Percentiles rank a stretch among this genome's conserved stretches.
phyloP scores from a whole-genome alignment of 2,888 invertebrate species.

The Omphaloscelis lunosa region DNA sequence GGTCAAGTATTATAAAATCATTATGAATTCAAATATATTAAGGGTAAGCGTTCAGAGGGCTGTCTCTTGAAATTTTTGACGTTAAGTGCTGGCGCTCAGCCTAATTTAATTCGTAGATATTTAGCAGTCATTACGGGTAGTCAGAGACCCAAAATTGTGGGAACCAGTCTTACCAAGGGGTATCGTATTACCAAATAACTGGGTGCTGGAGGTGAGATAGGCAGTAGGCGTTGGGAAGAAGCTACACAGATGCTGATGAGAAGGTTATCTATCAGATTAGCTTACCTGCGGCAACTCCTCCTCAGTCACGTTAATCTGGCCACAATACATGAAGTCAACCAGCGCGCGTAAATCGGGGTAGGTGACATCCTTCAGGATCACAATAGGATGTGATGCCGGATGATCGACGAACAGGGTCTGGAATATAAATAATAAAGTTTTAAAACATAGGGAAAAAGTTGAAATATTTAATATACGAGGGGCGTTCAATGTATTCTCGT shows the following conservation, averaged over 20 bases:
- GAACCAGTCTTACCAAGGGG: background rate
- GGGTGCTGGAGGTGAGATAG: too few species aligned
- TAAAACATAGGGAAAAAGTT: background rate
- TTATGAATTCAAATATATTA: background rate
- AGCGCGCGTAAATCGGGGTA: slow-evolving; percentile 96
- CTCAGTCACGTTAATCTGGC: slow-evolving; percentile 97
- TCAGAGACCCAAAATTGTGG: too few species aligned
- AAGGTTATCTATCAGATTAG: background rate
- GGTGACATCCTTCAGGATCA: slow-evolving; percentile 96
- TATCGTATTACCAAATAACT: background rate
- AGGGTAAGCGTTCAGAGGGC: too few species aligned
- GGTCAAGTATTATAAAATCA: background rate
- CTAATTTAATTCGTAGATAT: background rate
- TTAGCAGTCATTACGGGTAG: background rate
- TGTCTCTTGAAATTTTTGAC: background rate
- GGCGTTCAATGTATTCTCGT: background rate
- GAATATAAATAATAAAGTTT: slow-evolving; percentile 27
- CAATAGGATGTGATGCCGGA: slow-evolving; percentile 97
- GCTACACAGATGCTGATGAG: background rate
- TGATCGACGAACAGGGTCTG: slow-evolving; percentile 96
- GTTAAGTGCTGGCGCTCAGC: background rate
- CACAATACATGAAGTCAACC: slow-evolving; percentile 98
- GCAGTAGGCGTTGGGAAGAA: background rate
- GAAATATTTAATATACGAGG: background rate
- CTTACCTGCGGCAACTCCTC: slow-evolving; percentile 94